These are phyloP conservation scores for Heterohyrax brucei DNA, from an alignment of 2,797 vertebrate species.

Conservation along the genomic window DNA sequence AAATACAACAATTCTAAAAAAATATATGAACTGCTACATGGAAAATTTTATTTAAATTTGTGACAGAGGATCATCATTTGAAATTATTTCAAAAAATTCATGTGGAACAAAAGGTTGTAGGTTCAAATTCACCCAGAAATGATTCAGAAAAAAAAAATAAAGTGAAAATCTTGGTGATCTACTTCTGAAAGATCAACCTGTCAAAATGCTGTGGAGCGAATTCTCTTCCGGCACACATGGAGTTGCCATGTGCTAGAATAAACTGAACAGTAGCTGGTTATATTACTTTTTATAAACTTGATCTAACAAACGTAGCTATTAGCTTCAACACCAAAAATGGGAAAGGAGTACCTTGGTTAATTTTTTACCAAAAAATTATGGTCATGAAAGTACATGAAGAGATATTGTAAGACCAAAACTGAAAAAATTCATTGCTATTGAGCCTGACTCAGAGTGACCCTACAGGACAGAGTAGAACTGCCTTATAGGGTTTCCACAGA, in stretches of 20 bases:
- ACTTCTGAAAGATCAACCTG: no score
- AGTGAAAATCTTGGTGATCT: no score
- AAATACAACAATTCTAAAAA: conserved; percentile 67
- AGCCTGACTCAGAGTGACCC: no score
- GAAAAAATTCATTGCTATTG: no score
- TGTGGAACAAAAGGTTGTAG: conserved; percentile 1
- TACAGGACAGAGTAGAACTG: no score
- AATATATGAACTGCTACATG: conserved; percentile 47
- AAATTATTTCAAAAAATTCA: conserved; percentile 74
- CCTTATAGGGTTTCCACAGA: no score
- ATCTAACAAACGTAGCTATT: background rate
- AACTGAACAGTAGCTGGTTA: no score
- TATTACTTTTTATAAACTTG: background rate
- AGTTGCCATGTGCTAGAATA: no score
- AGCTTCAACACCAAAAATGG: background rate
- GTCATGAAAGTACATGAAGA: background rate
- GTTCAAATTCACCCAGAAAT: no score
- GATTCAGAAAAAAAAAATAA: no score
- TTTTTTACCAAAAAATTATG: conserved; percentile 12
- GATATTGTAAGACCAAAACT: background rate
- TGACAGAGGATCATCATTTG: conserved; percentile 58
- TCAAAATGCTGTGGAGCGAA: no score
- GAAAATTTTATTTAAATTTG: conserved; percentile 69
- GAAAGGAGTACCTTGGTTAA: background rate
- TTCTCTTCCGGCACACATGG: no score